These are phyloP conservation scores for Tupaia chinensis DNA, from an alignment of 2,113 vertebrate species.

Conservation along the genomic window DNA sequence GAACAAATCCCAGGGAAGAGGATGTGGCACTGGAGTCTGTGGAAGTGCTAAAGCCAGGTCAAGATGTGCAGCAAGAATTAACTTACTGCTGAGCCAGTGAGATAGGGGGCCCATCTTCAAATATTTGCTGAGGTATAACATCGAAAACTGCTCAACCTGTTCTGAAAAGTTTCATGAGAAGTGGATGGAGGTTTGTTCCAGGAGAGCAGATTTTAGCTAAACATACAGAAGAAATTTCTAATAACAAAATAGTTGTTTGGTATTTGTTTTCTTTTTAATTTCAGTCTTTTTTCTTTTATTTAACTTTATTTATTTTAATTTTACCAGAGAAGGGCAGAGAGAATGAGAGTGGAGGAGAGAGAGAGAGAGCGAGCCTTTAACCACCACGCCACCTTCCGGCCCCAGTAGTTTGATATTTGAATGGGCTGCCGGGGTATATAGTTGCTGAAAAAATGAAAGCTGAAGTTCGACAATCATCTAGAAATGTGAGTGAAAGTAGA, in stretches of 20 bases:
- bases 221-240: neutral
- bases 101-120: neutral
- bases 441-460: neutral
- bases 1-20: neutral
- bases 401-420: neutral
- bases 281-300: too few species aligned
- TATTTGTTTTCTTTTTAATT: neutral
- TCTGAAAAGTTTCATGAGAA: neutral
- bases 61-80: neutral
- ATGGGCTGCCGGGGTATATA: neutral
- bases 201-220: neutral
- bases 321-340: too few species aligned
- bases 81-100: neutral
- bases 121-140: neutral
- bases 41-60: neutral
- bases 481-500: neutral
- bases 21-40: neutral
- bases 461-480: neutral
- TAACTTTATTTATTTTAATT: too few species aligned
- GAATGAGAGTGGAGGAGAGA: too few species aligned
- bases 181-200: neutral
- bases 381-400: too few species aligned
- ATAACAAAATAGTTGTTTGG: neutral
- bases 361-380: too few species aligned
- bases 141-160: neutral